These are phyloP conservation scores for Gymnogyps californianus DNA, from an alignment of 2,113 vertebrate genomes.

Conservation along the genomic window DNA sequence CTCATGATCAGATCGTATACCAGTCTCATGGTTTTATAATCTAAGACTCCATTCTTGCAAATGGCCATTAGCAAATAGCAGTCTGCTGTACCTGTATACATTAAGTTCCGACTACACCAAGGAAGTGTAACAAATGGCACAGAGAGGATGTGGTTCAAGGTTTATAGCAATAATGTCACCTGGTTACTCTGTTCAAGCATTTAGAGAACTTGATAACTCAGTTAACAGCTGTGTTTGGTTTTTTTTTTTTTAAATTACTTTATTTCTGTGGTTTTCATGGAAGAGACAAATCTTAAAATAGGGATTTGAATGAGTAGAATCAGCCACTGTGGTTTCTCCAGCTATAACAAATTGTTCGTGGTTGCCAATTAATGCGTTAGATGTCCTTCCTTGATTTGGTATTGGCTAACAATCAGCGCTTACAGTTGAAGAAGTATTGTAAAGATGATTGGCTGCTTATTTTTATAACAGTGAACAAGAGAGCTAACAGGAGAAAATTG, in stretches of 20 bases:
- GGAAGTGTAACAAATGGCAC: background rate
- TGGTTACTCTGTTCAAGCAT: background rate
- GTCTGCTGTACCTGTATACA: background rate
- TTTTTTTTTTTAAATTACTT: too few species aligned
- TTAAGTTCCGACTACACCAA: background rate
- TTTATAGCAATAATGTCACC: background rate
- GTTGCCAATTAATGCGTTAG: background rate
- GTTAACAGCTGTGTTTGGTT: background rate
- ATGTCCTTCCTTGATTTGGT: background rate
- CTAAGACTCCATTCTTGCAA: background rate
- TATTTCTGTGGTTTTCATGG: background rate
- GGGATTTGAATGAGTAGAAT: background rate
- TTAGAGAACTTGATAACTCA: background rate
- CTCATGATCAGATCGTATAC: background rate
- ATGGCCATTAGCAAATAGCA: background rate
- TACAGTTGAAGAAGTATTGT: background rate
- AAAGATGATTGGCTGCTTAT: background rate
- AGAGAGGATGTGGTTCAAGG: background rate
- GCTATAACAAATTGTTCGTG: background rate
- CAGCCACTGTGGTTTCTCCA: background rate
- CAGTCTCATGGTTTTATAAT: background rate
- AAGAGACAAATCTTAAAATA: background rate
- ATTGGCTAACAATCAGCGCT: background rate
- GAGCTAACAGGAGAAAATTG: background rate
- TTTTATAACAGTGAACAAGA: background rate